Evolutionary conservation across 1,140 invertebrate species (phyloP).

Genomic region (Protaetia brevitarsis): DNA sequence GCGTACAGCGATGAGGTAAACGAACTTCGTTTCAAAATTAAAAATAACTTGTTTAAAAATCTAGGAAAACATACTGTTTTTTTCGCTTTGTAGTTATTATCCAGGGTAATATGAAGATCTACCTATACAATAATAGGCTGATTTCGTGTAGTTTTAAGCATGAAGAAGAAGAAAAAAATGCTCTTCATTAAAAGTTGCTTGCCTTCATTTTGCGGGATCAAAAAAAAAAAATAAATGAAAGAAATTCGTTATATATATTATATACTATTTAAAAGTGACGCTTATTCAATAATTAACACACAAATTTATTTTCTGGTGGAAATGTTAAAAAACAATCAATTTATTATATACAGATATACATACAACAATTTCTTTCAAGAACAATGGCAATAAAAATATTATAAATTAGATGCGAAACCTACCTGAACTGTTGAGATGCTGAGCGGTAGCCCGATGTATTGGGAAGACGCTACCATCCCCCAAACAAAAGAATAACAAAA

Average conservation of each 20-base stretch:
- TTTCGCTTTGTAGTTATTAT: neutral
- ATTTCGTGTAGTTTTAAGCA: too few species aligned
- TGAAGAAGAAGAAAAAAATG: too few species aligned
- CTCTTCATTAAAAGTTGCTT: too few species aligned
- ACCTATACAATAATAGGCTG: neutral
- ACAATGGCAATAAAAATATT: neutral
- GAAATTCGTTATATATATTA: too few species aligned
- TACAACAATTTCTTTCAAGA: neutral
- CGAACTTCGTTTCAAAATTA: neutral
- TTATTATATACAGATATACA: neutral
- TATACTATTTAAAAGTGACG: too few species aligned
- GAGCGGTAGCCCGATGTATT: neutral
- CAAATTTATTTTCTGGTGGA: too few species aligned
- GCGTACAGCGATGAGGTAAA: neutral
- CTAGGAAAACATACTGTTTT: neutral
- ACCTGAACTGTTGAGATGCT: neutral
- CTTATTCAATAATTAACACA: too few species aligned
- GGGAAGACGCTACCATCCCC: neutral
- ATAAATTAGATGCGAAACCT: too few species aligned
- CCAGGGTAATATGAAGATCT: neutral
- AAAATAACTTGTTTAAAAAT: neutral
- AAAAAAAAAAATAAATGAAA: too few species aligned
- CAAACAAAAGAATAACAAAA: conserved; percentile 1
- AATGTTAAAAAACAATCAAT: too few species aligned
- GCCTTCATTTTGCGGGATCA: too few species aligned